phyloP scores from a whole-genome alignment of 2,113 vertebrate species.

The Prunella fulvescens region DNA sequence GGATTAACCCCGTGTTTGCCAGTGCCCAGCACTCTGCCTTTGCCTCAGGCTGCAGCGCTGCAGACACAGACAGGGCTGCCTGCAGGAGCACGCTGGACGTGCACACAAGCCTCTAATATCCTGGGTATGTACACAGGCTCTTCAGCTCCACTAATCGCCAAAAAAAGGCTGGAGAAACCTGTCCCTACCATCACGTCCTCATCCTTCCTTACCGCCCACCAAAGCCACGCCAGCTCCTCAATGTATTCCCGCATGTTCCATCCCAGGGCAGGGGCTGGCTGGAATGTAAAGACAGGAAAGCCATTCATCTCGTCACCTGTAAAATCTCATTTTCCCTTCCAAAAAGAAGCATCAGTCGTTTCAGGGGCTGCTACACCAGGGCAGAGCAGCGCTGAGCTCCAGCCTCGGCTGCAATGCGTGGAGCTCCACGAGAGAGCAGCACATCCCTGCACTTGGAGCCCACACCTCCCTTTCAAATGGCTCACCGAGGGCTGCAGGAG shows the following conservation, averaged over 20 bases:
- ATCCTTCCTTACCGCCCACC: background rate
- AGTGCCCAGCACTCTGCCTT: background rate
- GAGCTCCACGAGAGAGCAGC: constrained; percentile 61
- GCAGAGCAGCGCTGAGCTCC: background rate
- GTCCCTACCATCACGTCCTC: background rate
- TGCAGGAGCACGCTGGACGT: fast-evolving
- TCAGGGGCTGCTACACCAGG: background rate
- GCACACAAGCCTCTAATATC: background rate
- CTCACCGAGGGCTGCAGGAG: background rate
- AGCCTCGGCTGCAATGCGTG: background rate
- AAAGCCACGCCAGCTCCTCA: background rate
- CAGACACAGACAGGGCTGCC: background rate
- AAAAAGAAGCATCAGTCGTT: background rate
- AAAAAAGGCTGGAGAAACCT: background rate
- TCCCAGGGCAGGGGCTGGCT: background rate
- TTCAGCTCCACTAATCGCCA: background rate
- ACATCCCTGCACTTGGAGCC: background rate
- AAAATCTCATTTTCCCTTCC: background rate
- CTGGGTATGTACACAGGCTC: background rate
- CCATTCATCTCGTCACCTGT: background rate
- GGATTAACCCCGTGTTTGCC: background rate
- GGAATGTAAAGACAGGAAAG: background rate
- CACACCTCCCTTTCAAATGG: background rate
- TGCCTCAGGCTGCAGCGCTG: background rate
- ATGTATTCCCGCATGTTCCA: background rate